A percentile compares a stretch with the other conserved stretches of the same genome.
phyloP scores from a whole-genome alignment of 2,888 invertebrate genomes.

The Leptinotarsa tumamoca region DNA sequence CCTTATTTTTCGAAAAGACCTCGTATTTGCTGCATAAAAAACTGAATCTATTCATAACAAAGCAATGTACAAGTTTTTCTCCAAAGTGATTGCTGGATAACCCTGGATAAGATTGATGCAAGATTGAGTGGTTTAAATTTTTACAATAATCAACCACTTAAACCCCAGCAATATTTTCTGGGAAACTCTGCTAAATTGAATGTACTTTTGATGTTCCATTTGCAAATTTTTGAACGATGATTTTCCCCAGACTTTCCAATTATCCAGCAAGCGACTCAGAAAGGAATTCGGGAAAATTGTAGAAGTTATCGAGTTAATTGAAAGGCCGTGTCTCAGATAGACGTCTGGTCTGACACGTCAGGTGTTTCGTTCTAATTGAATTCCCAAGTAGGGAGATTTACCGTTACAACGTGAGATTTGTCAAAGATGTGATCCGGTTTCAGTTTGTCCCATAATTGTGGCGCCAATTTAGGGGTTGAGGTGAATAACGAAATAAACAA shows the following conservation, averaged over 20 bases:
- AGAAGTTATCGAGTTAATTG: conserved; percentile 10
- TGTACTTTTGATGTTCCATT: not conserved
- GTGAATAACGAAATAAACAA: no score
- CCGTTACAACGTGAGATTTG: not conserved
- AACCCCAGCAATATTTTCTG: no score
- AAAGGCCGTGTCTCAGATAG: not conserved
- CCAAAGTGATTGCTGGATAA: no score
- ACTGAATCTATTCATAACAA: no score
- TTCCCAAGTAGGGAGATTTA: conserved; percentile 13
- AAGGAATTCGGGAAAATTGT: conserved; percentile 3
- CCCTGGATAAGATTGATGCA: no score
- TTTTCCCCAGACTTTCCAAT: not conserved
- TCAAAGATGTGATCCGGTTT: not conserved
- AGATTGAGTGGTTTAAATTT: no score
- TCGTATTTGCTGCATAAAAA: no score
- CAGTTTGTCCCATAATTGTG: not conserved
- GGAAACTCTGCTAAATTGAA: no score
- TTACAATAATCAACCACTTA: no score
- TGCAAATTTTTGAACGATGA: not conserved
- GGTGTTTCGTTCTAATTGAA: conserved; percentile 14
- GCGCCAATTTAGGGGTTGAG: no score
- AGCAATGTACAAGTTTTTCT: no score
- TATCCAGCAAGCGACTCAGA: not conserved
- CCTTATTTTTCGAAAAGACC: no score
- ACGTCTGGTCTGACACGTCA: conserved; percentile 19